Percentiles rank a stretch among this genome's conserved stretches.
phyloP scores from a whole-genome alignment of 2,113 vertebrate species.

The Sorex fumeus region DNA sequence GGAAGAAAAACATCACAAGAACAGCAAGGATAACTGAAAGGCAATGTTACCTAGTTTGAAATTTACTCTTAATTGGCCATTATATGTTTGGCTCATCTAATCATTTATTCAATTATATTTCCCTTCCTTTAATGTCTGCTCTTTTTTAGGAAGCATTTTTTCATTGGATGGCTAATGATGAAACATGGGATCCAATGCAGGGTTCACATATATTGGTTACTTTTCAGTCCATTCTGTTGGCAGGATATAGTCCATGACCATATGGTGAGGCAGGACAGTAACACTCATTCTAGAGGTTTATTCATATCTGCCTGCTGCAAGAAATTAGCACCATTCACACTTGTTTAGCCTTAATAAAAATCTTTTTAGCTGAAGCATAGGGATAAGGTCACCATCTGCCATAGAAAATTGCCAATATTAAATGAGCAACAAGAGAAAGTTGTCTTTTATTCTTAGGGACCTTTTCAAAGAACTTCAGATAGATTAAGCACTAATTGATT shows the following conservation, averaged over 20 bases:
- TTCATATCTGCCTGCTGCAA: constrained; percentile 90
- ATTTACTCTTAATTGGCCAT: not conserved
- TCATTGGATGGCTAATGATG: constrained; percentile 71
- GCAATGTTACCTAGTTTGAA: constrained; percentile 21
- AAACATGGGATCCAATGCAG: constrained; percentile 68
- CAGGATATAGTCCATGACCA: constrained; percentile 85
- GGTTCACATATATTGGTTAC: constrained; percentile 72
- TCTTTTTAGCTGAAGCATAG: constrained; percentile 91
- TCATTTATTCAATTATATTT: constrained; percentile 30
- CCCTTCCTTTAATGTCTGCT: not conserved
- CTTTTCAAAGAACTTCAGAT: constrained; percentile 83
- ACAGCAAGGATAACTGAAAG: not conserved
- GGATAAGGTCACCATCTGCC: constrained; percentile 95
- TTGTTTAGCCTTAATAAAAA: constrained; percentile 97
- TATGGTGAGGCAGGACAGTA: constrained; percentile 89
- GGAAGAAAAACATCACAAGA: not conserved
- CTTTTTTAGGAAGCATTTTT: constrained; percentile 60
- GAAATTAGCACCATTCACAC: constrained; percentile 93
- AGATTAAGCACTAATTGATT: constrained; percentile 78
- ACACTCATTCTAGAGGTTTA: constrained; percentile 86
- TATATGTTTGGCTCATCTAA: constrained; percentile 8
- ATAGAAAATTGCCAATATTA: constrained; percentile 90
- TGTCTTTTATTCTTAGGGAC: constrained; percentile 81
- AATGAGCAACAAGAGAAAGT: constrained; percentile 87
- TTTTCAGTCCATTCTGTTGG: constrained; percentile 86